A percentile compares a stretch with the other conserved stretches of the same genome.
Evolutionary conservation across 2,888 invertebrate species (phyloP).

Genomic region (Euzetes globulus): DNA sequence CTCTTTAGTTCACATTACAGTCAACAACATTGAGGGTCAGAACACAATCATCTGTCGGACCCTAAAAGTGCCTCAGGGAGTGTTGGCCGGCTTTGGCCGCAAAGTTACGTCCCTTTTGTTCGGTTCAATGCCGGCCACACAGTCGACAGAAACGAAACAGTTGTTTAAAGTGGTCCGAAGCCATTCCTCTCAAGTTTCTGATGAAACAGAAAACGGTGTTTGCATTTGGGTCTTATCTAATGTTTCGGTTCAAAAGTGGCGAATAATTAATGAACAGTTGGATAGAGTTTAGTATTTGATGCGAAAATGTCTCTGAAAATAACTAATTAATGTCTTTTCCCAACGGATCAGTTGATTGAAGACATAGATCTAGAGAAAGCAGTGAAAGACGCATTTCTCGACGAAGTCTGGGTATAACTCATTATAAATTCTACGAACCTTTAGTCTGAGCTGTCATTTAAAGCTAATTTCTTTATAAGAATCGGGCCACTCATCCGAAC

Average conservation of each 20-base stretch:
- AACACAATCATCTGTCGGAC: constrained; percentile 49
- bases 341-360: constrained; percentile 54
- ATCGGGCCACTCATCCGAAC: constrained; percentile 47
- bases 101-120: constrained; percentile 72
- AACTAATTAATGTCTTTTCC: not conserved
- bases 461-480: constrained; percentile 41
- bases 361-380: constrained; percentile 66
- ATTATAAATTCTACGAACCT: not conserved
- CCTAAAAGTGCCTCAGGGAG: constrained; percentile 48
- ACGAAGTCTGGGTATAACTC: constrained; percentile 57
- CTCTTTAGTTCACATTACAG: constrained; percentile 65
- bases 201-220: constrained; percentile 45
- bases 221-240: constrained; percentile 31
- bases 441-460: not conserved
- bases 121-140: constrained; percentile 52
- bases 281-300: constrained; percentile 51
- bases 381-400: constrained; percentile 63
- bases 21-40: constrained; percentile 59
- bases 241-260: constrained; percentile 35
- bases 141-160: constrained; percentile 49
- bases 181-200: constrained; percentile 47
- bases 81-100: constrained; percentile 73
- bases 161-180: constrained; percentile 59
- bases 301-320: not conserved
- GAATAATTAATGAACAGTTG: constrained; percentile 41